phyloP scores from a whole-genome alignment of 2,888 invertebrate species.

The Lithophane leautieri region DNA sequence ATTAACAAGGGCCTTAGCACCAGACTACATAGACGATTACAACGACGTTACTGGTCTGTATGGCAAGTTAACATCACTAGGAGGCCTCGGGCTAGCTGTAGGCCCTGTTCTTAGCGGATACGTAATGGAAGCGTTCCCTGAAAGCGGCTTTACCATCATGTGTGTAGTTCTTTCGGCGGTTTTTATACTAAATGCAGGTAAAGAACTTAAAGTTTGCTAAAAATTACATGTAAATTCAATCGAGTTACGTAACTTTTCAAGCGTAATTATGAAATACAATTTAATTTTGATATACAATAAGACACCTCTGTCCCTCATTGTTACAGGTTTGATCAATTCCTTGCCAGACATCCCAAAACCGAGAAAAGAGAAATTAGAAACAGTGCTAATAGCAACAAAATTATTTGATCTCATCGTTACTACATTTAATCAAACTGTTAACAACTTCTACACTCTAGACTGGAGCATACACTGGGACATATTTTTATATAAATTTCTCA shows the following conservation, averaged over 20 bases:
- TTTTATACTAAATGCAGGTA: constrained; percentile 73
- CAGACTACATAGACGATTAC: constrained; percentile 83
- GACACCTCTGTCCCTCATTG: neutral
- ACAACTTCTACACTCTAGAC: constrained; percentile 84
- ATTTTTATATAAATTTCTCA: constrained; percentile 87
- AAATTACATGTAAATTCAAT: neutral
- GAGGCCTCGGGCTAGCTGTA: constrained; percentile 91
- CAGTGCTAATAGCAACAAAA: constrained; percentile 56
- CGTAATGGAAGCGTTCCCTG: constrained; percentile 83
- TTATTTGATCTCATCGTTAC: constrained; percentile 64
- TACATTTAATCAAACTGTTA: constrained; percentile 77
- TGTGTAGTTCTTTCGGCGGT: constrained; percentile 72
- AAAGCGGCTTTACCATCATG: constrained; percentile 88
- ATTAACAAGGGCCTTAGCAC: constrained; percentile 90
- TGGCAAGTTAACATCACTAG: constrained; percentile 90
- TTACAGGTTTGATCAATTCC: constrained; percentile 71
- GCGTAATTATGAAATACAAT: neutral
- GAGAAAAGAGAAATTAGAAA: constrained; percentile 57
- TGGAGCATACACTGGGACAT: constrained; percentile 89
- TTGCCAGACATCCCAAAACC: constrained; percentile 66
- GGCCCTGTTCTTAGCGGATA: constrained; percentile 92
- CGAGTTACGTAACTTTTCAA: neutral
- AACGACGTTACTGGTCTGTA: constrained; percentile 87
- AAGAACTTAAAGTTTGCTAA: neutral
- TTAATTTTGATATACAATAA: neutral